These are phyloP conservation scores for Urocitellus parryii DNA, from an alignment of 2,113 vertebrate species.

Conservation along the genomic window DNA sequence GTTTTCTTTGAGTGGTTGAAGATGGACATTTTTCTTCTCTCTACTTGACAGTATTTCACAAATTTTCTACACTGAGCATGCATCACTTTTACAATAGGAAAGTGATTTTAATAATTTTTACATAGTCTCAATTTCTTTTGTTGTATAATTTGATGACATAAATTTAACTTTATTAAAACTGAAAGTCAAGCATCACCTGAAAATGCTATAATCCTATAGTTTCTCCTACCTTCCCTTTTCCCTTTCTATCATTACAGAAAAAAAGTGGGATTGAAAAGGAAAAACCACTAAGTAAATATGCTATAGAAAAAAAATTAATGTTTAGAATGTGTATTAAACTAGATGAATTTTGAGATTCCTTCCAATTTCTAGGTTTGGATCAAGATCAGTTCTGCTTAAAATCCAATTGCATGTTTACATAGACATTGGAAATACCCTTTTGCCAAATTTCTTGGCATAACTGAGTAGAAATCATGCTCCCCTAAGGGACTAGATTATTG, in stretches of 20 bases:
- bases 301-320: neutral
- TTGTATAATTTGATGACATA: neutral
- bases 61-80: neutral
- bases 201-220: neutral
- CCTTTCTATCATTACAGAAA: neutral
- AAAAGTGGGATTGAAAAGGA: neutral
- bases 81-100: neutral
- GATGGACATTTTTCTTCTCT: neutral
- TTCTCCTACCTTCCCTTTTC: neutral
- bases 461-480: neutral
- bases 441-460: slow-evolving; percentile 57
- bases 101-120: slow-evolving; percentile 48
- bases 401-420: neutral
- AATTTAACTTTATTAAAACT: slow-evolving; percentile 39
- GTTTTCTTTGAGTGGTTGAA: slow-evolving; percentile 20
- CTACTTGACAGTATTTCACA: neutral
- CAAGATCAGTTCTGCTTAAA: slow-evolving; percentile 55
- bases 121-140: neutral
- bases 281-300: neutral
- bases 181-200: slow-evolving; percentile 15
- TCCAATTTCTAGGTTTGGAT: slow-evolving; percentile 10
- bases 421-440: slow-evolving; percentile 19
- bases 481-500: neutral
- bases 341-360: slow-evolving; percentile 7
- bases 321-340: neutral